Evolutionary conservation across 1,140 invertebrate species (phyloP).

Genomic region (Ceratosolen fusciceps): DNA sequence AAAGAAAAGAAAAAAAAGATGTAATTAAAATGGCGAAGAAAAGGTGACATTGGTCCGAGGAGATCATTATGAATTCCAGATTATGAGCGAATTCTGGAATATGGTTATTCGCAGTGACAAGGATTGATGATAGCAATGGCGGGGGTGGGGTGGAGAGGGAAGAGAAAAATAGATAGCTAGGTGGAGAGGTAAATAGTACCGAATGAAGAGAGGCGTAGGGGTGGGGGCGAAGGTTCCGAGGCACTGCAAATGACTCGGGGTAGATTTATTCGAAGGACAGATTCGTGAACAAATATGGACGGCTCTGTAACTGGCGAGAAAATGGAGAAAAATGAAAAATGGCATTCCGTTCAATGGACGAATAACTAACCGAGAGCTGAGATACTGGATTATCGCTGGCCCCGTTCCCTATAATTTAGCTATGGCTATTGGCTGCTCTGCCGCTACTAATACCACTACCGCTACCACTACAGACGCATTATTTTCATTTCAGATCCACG

Average conservation of each 20-base stretch:
- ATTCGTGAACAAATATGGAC: not conserved
- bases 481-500: too few species aligned
- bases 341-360: not conserved
- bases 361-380: too few species aligned
- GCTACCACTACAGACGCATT: too few species aligned
- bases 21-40: too few species aligned
- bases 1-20: too few species aligned
- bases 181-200: not conserved
- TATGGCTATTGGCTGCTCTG: too few species aligned
- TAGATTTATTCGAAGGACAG: not conserved
- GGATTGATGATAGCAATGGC: not conserved
- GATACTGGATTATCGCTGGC: too few species aligned
- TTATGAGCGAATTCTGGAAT: constrained; percentile 17
- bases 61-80: not conserved
- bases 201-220: not conserved
- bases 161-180: not conserved
- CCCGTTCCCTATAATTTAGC: too few species aligned
- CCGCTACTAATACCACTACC: too few species aligned
- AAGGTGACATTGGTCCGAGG: too few species aligned
- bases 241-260: not conserved
- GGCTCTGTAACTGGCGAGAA: not conserved
- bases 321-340: constrained; percentile 12
- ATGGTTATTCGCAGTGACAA: constrained; percentile 15
- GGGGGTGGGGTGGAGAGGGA: not conserved
- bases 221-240: not conserved